Percentiles rank a stretch among this genome's conserved stretches.
Evolutionary conservation across 2,113 vertebrate species (phyloP).

Genomic region (Columbina picui): DNA sequence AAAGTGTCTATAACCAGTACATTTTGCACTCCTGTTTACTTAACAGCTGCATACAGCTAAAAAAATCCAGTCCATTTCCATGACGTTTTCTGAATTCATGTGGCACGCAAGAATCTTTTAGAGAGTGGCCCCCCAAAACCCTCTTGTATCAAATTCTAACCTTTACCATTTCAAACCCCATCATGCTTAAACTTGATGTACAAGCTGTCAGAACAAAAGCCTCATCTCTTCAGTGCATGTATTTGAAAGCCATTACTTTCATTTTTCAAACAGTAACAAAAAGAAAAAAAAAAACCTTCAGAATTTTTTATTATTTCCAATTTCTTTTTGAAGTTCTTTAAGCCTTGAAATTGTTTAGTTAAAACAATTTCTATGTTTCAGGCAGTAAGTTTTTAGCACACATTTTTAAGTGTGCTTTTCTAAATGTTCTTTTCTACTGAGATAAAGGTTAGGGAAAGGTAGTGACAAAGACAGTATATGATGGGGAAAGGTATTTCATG

Average conservation of each 20-base stretch:
- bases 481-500: not conserved
- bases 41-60: not conserved
- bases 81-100: not conserved
- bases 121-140: not conserved
- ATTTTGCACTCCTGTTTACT: not conserved
- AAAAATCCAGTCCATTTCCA: not conserved
- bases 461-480: not conserved
- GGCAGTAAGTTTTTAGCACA: not conserved
- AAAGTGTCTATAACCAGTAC: not conserved
- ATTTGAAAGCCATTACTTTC: conserved; percentile 33
- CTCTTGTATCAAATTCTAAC: conserved; percentile 32
- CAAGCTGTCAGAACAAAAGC: conserved; percentile 42
- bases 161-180: conserved; percentile 28
- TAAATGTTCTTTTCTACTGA: conserved; percentile 12
- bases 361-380: not conserved
- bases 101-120: not conserved
- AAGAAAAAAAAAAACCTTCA: not conserved
- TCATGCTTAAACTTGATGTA: conserved; percentile 24
- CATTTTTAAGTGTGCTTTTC: conserved; percentile 13
- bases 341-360: not conserved
- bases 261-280: conserved; percentile 11
- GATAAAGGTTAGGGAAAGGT: not conserved
- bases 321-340: conserved; percentile 24
- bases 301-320: not conserved
- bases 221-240: not conserved